These are phyloP conservation scores for Laterallus jamaicensis DNA, from an alignment of 2,113 vertebrate genomes.

Conservation along the genomic window DNA sequence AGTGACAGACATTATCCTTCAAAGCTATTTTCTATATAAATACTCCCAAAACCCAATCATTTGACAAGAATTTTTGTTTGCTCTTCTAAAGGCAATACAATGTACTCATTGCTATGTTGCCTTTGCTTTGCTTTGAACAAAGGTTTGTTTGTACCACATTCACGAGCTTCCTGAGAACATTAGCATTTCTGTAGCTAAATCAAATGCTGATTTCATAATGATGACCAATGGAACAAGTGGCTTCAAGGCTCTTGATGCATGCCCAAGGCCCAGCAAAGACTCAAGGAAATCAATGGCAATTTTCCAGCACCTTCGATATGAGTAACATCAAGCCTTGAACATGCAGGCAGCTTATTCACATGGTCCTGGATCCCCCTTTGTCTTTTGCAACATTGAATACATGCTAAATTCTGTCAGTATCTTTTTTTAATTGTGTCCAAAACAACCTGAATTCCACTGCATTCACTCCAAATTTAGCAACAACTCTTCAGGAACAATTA, in stretches of 20 bases:
- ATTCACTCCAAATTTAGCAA: neutral
- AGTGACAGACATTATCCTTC: neutral
- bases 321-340: neutral
- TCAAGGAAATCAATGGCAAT: neutral
- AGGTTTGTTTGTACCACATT: neutral
- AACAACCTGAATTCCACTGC: neutral
- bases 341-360: neutral
- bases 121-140: neutral
- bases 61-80: neutral
- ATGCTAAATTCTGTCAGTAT: neutral
- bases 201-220: neutral
- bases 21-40: neutral
- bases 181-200: neutral
- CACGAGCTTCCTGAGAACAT: neutral
- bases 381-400: neutral
- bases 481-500: slow-evolving; percentile 5
- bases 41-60: rapidly evolving
- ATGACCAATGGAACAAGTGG: neutral
- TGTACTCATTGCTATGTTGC: neutral
- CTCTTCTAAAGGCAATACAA: neutral
- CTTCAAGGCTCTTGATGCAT: neutral
- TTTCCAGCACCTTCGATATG: neutral
- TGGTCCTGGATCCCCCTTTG: neutral
- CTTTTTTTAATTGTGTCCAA: neutral
- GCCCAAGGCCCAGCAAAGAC: neutral